Base-by-base conservation (phyloP, 2,888 invertebrate species). In the Sminthurinus aureus region DNA sequence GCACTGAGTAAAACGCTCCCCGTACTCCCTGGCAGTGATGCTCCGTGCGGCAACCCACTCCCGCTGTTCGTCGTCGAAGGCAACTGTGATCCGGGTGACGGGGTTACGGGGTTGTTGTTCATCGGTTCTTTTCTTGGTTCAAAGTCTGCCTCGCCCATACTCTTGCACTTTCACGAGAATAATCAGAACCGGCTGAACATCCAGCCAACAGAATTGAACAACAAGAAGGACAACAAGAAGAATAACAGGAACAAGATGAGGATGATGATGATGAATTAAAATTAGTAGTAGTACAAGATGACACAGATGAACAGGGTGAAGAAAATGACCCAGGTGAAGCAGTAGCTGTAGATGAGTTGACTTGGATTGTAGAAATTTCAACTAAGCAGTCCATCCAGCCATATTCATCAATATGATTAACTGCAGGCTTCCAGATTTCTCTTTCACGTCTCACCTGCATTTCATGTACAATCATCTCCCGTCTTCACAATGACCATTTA, bases 71-170 rank as follows among this genome's bases (percentile, higher is more conserved):
- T 78, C 81, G 85, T 84, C 77, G 86, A 85, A 86, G 87, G 88
- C 87, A 86, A 83, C 86, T 85, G 86, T 84, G 85, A 85, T 81
- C 85, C 85, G 86, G 87, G 85, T 82, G 85, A 85, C 79, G 86
- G 86, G 85, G 88, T 84, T 75, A 86, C 86, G 87, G 58, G 15
- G 66, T 87, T 86, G 87, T 87, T 88, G 87, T 88, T 88, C 88
- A 88, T 88, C 87, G 87, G 87, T 76, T 83, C 85, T 79, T 83
- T 80, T 80, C 83, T 83, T 79, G 83, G 79, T 24, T 83, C 83
- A 80, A 83, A 83, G 74, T 80, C 83, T 73, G 83, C 80, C 50
- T 83, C 83, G 79, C 83, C 83, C 83, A 80, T 74, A 76, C 71
- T 38, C 51, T 22, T 71, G 24, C 67, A 79, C 77, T 77, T 64